Evolutionary conservation across 2,797 vertebrate species (phyloP).

Genomic region (Gouania willdenowi): DNA sequence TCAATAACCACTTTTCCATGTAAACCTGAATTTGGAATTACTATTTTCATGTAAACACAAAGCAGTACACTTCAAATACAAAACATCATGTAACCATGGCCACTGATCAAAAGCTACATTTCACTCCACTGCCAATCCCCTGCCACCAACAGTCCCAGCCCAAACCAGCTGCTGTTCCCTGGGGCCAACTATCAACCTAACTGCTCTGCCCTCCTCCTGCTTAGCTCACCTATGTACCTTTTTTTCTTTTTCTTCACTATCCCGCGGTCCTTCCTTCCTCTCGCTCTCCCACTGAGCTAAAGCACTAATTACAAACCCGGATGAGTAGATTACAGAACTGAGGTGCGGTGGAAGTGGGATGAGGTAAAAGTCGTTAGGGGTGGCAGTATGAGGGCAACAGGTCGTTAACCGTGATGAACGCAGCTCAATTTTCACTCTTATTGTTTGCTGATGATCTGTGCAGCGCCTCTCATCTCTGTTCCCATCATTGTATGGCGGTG

Average conservation of each 20-base stretch:
- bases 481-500: conserved; percentile 25
- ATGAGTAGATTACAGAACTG: conserved; percentile 72
- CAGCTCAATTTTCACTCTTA: conserved; percentile 69
- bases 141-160: conserved; percentile 17
- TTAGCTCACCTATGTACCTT: conserved; percentile 45
- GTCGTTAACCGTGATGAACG: conserved; percentile 75
- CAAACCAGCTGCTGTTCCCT: conserved; percentile 64
- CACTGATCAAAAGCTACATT: too few species aligned
- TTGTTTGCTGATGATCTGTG: conserved; percentile 51
- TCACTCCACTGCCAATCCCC: conserved; percentile 14
- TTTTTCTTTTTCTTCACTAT: conserved; percentile 31
- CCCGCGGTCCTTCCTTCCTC: conserved; percentile 54
- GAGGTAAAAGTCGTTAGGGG: conserved; percentile 48
- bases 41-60: too few species aligned
- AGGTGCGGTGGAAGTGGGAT: conserved; percentile 56
- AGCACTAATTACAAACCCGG: conserved; percentile 74
- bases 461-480: conserved; percentile 41
- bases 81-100: too few species aligned
- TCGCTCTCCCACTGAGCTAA: conserved; percentile 69
- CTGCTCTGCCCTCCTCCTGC: conserved; percentile 39
- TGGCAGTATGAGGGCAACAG: conserved; percentile 54
- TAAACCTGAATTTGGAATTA: too few species aligned
- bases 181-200: conserved; percentile 50
- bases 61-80: too few species aligned
- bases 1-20: too few species aligned